Evolutionary conservation across 2,888 invertebrate species (phyloP).

Genomic region (Synergus gifuensis): DNA sequence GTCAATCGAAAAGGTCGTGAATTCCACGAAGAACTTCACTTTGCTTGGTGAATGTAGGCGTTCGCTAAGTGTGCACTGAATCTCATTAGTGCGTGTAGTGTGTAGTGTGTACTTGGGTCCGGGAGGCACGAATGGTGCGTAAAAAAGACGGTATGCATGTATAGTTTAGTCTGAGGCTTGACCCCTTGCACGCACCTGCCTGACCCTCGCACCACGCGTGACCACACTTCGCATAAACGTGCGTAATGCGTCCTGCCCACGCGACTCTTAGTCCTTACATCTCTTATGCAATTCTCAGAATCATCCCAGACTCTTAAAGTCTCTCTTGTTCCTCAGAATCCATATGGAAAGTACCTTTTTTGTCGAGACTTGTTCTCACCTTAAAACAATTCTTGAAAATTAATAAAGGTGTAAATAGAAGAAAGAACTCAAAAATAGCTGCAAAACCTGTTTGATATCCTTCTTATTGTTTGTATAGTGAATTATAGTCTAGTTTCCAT

Average conservation of each 20-base stretch:
- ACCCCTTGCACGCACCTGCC: conserved; percentile 74
- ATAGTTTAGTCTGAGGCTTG: conserved; percentile 62
- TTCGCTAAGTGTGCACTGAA: conserved; percentile 58
- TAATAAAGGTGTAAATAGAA: not conserved
- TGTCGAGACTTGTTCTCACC: conserved; percentile 23
- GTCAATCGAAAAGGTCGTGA: conserved; percentile 35
- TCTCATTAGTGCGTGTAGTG: conserved; percentile 63
- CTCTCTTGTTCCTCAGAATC: conserved; percentile 19
- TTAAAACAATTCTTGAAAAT: conserved; percentile 4
- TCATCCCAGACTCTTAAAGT: conserved; percentile 33
- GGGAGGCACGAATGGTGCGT: conserved; percentile 49
- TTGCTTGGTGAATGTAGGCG: conserved; percentile 53
- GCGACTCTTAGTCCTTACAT: conserved; percentile 59
- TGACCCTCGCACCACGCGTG: conserved; percentile 70
- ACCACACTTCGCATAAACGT: conserved; percentile 55
- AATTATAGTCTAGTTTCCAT: too few relatives aligned
- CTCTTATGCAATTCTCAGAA: conserved; percentile 61
- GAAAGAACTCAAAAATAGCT: too few relatives aligned
- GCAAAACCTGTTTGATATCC: too few relatives aligned
- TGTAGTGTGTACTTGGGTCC: conserved; percentile 42
- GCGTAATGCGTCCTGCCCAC: conserved; percentile 64
- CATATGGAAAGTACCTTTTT: conserved; percentile 30
- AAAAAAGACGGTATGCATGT: conserved; percentile 46
- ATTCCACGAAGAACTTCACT: conserved; percentile 38
- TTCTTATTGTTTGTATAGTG: too few relatives aligned